Percentiles rank a stretch among this genome's conserved stretches.
These are phyloP conservation scores for cattle (Bos taurus) DNA, from an alignment of 2,113 vertebrate species.

Conservation along the genomic window ARS-UCD2.0 NC_037328.1:9522001-9522500, in stretches of 20 bases:
- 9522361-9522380: not conserved
- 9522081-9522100: not conserved
- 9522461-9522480: not conserved
- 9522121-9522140: not conserved
- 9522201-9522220: not conserved
- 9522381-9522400: not conserved
- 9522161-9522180: not conserved
- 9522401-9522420: not conserved
- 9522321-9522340: not conserved
- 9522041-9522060: not conserved
- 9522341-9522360: not conserved
- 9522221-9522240: not conserved
- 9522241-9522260: not conserved
- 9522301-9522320: not conserved
- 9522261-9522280: not conserved
- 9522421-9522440: not conserved
- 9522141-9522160: not conserved
- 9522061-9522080: not conserved
- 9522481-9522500: not conserved
- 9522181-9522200: not conserved
- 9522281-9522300: fast-evolving
- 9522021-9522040: not conserved
- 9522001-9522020: not conserved
- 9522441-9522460: not conserved
- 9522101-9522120: not conserved